These are phyloP conservation scores for Mus caroli DNA, from an alignment of 2,797 vertebrate species.

Conservation along the genomic window DNA sequence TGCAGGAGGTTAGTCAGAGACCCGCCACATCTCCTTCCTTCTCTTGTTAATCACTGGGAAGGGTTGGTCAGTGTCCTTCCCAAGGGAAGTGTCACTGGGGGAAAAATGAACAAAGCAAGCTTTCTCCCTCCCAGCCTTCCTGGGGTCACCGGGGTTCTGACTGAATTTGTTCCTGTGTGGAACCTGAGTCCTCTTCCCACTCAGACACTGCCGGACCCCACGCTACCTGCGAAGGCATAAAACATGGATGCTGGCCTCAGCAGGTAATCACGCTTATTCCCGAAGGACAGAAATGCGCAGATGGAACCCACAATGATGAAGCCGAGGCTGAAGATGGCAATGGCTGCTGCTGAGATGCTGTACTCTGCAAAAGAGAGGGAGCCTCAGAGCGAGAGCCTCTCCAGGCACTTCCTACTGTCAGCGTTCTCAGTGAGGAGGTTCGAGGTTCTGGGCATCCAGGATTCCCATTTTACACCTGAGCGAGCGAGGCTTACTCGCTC, in stretches of 20 bases:
- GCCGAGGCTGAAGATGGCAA: conserved; percentile 95
- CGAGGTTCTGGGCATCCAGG: fast-evolving
- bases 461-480: not conserved
- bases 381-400: not conserved
- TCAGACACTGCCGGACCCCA: fast-evolving
- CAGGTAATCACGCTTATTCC: conserved; percentile 94
- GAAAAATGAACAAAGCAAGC: fast-evolving
- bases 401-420: fast-evolving
- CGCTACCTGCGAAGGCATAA: conserved; percentile 95
- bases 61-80: not conserved
- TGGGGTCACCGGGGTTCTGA: not conserved
- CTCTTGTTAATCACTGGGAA: not conserved
- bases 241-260: conserved; percentile 98
- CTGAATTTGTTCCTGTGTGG: not conserved
- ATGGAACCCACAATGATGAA: conserved; percentile 93
- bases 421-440: too few relatives aligned
- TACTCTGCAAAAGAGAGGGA: conserved; percentile 90
- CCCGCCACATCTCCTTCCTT: not conserved
- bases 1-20: not conserved
- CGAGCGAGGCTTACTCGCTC: fast-evolving
- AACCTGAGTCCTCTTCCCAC: not conserved
- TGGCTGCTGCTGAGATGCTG: conserved; percentile 97
- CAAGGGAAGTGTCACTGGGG: not conserved
- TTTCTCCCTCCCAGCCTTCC: not conserved
- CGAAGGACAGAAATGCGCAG: conserved; percentile 93